Conservation (phyloP, 2,888 invertebrate species). For the Penaeus monodon region DNA sequence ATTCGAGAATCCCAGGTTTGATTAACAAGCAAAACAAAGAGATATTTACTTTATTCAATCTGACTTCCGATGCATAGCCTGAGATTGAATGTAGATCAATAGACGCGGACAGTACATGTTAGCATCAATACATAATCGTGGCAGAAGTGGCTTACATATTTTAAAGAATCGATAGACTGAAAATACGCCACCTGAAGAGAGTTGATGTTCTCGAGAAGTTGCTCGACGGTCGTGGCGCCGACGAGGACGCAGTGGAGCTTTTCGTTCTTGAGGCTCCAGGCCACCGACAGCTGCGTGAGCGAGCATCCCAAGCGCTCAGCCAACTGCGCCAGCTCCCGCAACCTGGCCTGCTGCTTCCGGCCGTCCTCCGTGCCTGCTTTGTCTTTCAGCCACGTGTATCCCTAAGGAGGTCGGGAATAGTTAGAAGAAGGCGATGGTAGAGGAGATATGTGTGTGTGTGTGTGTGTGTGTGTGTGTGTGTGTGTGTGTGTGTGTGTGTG, state of each 20-base stretch:
- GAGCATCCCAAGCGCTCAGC: conserved; percentile 93
- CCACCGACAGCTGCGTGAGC: conserved; percentile 90
- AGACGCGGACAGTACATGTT: too few relatives aligned
- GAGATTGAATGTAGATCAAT: too few relatives aligned
- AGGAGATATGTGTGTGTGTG: neutral
- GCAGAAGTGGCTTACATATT: too few relatives aligned
- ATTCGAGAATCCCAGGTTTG: too few relatives aligned
- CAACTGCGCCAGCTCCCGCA: conserved; percentile 78
- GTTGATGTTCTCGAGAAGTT: conserved; percentile 93
- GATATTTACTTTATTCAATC: too few relatives aligned
- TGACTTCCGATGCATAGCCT: too few relatives aligned
- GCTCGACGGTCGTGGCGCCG: conserved; percentile 91
- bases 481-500: neutral
- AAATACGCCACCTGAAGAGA: conserved; percentile 82
- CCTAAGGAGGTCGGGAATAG: conserved; percentile 3
- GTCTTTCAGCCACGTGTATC: conserved; percentile 70
- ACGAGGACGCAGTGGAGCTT: conserved; percentile 93
- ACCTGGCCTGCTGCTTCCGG: conserved; percentile 70
- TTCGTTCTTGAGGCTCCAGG: conserved; percentile 97
- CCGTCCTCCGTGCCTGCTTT: conserved; percentile 70
- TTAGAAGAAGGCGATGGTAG: too few relatives aligned
- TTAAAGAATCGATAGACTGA: too few relatives aligned
- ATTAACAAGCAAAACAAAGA: too few relatives aligned
- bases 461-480: neutral
- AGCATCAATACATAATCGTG: too few relatives aligned